These are phyloP conservation scores for Drosophila neocordata DNA, from an alignment of 1,140 invertebrate species.

Conservation along the genomic window DNA sequence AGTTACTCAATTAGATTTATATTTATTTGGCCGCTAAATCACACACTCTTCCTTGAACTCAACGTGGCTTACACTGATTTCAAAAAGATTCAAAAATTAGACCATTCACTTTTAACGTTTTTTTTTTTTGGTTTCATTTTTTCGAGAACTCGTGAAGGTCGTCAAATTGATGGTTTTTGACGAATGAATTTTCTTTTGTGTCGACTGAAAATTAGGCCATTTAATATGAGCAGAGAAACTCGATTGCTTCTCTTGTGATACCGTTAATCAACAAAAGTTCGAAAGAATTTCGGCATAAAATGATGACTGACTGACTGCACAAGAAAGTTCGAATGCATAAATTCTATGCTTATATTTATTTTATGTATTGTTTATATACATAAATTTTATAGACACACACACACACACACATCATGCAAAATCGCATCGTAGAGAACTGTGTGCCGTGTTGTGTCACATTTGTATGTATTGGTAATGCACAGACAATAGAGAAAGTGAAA, in stretches of 20 bases:
- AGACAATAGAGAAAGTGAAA: constrained; percentile 57
- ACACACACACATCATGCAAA: neutral
- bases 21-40: no score
- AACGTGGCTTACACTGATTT: neutral
- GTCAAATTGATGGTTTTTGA: constrained; percentile 17
- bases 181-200: constrained; percentile 12
- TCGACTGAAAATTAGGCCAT: constrained; percentile 36
- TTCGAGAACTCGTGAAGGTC: constrained; percentile 33
- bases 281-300: constrained; percentile 23
- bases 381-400: no score
- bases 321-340: constrained; percentile 25
- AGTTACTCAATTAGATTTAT: no score
- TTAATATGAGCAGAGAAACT: constrained; percentile 32
- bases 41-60: neutral
- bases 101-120: constrained; percentile 3
- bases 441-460: neutral
- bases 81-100: neutral
- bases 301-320: constrained; percentile 12
- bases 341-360: neutral
- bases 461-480: constrained; percentile 16
- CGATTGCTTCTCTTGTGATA: neutral
- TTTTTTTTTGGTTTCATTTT: no score
- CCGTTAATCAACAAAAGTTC: constrained; percentile 42
- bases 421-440: constrained; percentile 6
- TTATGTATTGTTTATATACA: neutral